Evolutionary conservation across 92 coral and sea anemone genomes (phyloP).

Genomic region (Zoanthus sansibaricus): DNA sequence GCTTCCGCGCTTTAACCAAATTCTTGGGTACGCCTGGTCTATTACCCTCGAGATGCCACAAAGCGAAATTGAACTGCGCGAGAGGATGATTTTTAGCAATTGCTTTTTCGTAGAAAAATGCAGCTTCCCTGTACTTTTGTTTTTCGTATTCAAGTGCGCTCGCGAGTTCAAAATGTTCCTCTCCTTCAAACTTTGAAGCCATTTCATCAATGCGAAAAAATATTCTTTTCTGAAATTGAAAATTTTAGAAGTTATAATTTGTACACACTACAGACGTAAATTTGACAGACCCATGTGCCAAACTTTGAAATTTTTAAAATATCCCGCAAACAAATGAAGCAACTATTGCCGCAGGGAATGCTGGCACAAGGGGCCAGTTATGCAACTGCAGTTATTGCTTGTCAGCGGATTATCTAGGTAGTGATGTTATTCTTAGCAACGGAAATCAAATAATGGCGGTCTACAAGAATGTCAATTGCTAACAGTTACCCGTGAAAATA

Average conservation of each 20-base stretch:
- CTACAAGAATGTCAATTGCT: slow-evolving; percentile 11
- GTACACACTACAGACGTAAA: not conserved
- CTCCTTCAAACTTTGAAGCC: slow-evolving; percentile 1
- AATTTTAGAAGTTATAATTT: not conserved
- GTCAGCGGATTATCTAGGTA: slow-evolving; percentile 59
- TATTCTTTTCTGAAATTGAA: not conserved
- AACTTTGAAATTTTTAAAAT: not conserved
- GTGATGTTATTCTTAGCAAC: slow-evolving; percentile 93
- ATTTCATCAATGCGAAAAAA: not conserved
- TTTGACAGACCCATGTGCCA: too few relatives aligned
- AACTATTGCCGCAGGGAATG: not conserved
- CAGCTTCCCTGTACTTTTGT: slow-evolving; percentile 24
- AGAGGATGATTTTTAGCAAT: slow-evolving; percentile 53
- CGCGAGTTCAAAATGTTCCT: slow-evolving; percentile 46
- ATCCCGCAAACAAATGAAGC: not conserved
- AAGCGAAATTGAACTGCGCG: slow-evolving; percentile 61
- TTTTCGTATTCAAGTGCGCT: slow-evolving; percentile 45
- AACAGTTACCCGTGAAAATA: not conserved
- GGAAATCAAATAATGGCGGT: slow-evolving; percentile 51
- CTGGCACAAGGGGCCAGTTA: not conserved
- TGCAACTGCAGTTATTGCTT: slow-evolving; percentile 8
- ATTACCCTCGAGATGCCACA: slow-evolving; percentile 58
- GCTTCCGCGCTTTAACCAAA: slow-evolving; percentile 41
- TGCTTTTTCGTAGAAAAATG: slow-evolving; percentile 56
- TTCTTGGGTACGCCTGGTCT: slow-evolving; percentile 44